Percentiles rank a stretch among this genome's conserved stretches.
Conservation (phyloP, 1,140 invertebrate genomes). For the Scaptomyza hsui region DNA sequence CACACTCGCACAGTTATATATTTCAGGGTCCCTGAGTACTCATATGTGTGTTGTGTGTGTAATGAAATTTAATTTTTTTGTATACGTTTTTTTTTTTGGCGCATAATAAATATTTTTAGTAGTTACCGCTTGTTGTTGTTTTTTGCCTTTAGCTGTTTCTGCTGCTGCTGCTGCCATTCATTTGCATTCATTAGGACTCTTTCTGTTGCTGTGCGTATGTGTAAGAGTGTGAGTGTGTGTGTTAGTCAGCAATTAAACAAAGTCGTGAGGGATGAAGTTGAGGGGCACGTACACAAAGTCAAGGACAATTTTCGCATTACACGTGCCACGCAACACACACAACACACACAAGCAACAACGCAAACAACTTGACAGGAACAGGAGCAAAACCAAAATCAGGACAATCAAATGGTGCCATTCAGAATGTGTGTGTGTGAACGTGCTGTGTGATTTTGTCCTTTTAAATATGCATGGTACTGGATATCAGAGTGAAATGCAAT, state of each 20-base stretch:
- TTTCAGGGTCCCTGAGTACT: conserved; percentile 21
- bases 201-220: conserved; percentile 12
- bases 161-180: conserved; percentile 61
- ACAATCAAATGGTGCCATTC: conserved; percentile 60
- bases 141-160: conserved; percentile 32
- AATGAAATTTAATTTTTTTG: conserved; percentile 54
- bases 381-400: conserved; percentile 43
- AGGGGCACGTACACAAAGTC: conserved; percentile 59
- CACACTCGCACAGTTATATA: conserved; percentile 6
- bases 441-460: conserved; percentile 26
- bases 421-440: neutral
- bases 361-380: conserved; percentile 26
- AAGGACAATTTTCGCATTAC: conserved; percentile 75
- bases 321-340: conserved; percentile 64
- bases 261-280: conserved; percentile 30
- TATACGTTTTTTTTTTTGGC: conserved; percentile 45
- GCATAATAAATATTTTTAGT: conserved; percentile 78
- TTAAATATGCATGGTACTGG: conserved; percentile 66
- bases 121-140: conserved; percentile 44
- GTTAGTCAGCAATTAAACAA: conserved; percentile 69
- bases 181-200: conserved; percentile 76
- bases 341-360: conserved; percentile 32
- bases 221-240: conserved; percentile 40
- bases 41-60: conserved; percentile 25
- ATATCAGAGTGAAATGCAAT: conserved; percentile 63